Conservation (phyloP, 2,888 invertebrate genomes). For the Temnothorax unifasciatus region DNA sequence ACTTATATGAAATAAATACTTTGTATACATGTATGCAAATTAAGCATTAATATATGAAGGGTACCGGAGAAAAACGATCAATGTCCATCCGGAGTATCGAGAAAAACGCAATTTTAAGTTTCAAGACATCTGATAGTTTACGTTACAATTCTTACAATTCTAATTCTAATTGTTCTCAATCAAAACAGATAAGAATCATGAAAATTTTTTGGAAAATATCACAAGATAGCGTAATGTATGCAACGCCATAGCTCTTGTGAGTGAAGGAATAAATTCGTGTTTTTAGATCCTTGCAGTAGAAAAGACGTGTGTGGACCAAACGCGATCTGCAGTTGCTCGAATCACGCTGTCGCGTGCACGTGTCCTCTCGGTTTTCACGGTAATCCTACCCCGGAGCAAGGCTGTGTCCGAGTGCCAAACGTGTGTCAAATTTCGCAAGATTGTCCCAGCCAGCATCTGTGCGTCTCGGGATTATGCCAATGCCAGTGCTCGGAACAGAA, state of each 20-base stretch:
- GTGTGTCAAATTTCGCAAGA: constrained; percentile 90
- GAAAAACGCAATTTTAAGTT: too few relatives aligned
- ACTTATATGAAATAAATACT: neutral
- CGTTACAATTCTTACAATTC: too few relatives aligned
- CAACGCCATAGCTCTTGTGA: neutral
- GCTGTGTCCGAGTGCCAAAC: constrained; percentile 94
- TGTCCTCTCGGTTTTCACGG: constrained; percentile 95
- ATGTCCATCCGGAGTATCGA: too few relatives aligned
- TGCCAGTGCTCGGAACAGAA: constrained; percentile 92
- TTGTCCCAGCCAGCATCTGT: constrained; percentile 93
- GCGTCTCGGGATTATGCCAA: constrained; percentile 92
- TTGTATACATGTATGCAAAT: neutral
- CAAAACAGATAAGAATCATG: too few relatives aligned
- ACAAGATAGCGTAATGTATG: neutral
- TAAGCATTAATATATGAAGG: neutral
- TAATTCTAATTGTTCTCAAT: too few relatives aligned
- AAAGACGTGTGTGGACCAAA: constrained; percentile 94
- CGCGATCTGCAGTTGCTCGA: constrained; percentile 91
- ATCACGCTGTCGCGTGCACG: constrained; percentile 92
- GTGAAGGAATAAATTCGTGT: constrained; percentile 11
- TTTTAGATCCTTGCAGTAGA: constrained; percentile 91
- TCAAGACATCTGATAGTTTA: too few relatives aligned
- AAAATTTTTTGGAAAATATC: too few relatives aligned
- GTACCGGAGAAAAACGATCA: too few relatives aligned
- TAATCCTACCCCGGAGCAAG: constrained; percentile 95